Evolutionary conservation across 2,797 vertebrate genomes (phyloP).

Genomic region (Ciconia nigra): DNA sequence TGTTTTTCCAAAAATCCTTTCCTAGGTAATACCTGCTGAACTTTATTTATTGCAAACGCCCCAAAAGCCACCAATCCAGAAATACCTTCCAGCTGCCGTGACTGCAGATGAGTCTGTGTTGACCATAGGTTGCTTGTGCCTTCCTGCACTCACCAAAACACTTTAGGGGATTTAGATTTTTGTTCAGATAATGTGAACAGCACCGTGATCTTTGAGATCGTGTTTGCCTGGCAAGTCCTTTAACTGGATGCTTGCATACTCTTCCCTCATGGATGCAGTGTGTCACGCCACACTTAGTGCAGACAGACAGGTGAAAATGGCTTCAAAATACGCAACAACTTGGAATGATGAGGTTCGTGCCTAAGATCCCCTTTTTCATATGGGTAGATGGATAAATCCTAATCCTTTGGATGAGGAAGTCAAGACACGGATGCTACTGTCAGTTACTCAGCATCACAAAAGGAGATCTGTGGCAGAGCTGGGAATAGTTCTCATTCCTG

Average conservation of each 20-base stretch:
- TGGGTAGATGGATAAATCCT: neutral
- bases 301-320: neutral
- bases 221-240: neutral
- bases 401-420: neutral
- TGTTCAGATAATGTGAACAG: neutral
- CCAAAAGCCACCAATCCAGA: neutral
- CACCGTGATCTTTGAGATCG: accelerated
- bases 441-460: neutral
- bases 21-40: neutral
- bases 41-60: neutral
- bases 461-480: neutral
- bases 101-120: neutral
- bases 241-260: neutral
- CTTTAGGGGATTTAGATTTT: neutral
- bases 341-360: neutral
- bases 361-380: neutral
- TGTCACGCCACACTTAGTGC: neutral
- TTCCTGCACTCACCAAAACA: neutral
- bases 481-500: neutral
- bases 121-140: neutral
- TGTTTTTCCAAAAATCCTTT: neutral
- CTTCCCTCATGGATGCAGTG: neutral
- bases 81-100: neutral
- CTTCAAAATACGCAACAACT: neutral
- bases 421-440: neutral